A percentile compares a stretch with the other conserved stretches of the same genome.
These are phyloP conservation scores for Lepidostoma basale DNA, from an alignment of 1,140 invertebrate genomes.

Conservation along the genomic window DNA sequence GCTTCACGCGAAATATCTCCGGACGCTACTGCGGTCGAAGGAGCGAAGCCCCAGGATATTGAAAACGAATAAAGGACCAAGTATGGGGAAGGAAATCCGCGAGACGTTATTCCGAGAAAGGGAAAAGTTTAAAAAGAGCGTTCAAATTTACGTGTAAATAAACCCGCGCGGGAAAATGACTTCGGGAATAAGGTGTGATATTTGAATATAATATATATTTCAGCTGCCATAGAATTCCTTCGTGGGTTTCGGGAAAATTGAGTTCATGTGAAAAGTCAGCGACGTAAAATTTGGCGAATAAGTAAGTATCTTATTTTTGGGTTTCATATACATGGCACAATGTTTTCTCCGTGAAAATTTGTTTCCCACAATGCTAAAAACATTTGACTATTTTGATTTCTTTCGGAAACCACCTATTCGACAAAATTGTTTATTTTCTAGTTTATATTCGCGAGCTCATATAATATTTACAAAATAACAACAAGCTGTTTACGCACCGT, in stretches of 20 bases:
- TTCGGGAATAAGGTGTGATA: slow-evolving; percentile 8
- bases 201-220: slow-evolving; percentile 19
- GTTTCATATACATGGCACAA: no score
- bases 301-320: no score
- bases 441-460: no score
- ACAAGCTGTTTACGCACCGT: no score
- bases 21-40: neutral
- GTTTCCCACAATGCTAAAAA: no score
- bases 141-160: slow-evolving; percentile 12
- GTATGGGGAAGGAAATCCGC: slow-evolving; percentile 8
- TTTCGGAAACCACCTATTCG: no score
- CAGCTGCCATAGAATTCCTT: neutral
- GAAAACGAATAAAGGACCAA: slow-evolving; percentile 24
- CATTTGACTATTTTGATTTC: no score
- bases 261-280: neutral
- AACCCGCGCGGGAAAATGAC: neutral
- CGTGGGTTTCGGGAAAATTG: neutral
- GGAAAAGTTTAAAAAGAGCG: slow-evolving; percentile 3
- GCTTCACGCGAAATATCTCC: slow-evolving; percentile 1
- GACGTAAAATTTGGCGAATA: neutral
- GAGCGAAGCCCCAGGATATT: slow-evolving; percentile 20
- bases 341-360: no score
- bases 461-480: no score
- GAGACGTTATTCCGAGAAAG: slow-evolving; percentile 2
- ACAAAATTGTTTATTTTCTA: no score